Evolutionary conservation across 2,113 vertebrate genomes (phyloP).

Genomic region (Poecilia latipinna): DNA sequence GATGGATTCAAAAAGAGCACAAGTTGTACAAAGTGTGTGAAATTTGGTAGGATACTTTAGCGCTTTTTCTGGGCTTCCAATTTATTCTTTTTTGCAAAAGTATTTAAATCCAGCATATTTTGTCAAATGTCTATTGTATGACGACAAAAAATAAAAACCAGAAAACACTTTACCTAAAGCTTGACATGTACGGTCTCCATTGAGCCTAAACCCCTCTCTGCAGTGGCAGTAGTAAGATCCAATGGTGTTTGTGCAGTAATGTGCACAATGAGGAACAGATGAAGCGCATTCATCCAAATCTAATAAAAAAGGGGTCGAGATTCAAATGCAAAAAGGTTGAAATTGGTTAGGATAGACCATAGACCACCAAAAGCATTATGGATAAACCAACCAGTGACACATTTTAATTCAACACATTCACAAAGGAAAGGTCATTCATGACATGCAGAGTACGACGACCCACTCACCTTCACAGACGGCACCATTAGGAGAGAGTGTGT

Average conservation of each 20-base stretch:
- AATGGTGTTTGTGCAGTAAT: slow-evolving; percentile 81
- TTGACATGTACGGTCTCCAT: slow-evolving; percentile 69
- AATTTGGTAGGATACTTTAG: too few species aligned
- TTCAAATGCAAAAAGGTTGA: background rate
- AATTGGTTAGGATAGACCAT: background rate
- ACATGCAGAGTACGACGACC: background rate
- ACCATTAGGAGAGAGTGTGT: slow-evolving; percentile 77
- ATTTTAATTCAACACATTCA: background rate
- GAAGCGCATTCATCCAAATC: slow-evolving; percentile 88
- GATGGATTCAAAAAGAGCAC: background rate
- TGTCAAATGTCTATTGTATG: too few species aligned
- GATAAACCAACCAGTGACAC: background rate
- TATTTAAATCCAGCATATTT: background rate
- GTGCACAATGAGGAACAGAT: slow-evolving; percentile 82
- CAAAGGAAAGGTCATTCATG: background rate
- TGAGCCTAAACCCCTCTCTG: slow-evolving; percentile 78
- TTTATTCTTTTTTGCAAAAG: background rate
- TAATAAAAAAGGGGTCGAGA: slow-evolving; percentile 34
- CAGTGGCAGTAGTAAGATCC: slow-evolving; percentile 85
- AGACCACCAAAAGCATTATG: background rate
- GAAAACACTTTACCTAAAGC: slow-evolving; percentile 77
- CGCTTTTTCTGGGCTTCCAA: background rate
- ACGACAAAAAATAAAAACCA: too few species aligned
- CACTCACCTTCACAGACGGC: slow-evolving; percentile 83
- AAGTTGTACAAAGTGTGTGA: too few species aligned